Evolutionary conservation across 2,888 invertebrate genomes (phyloP).

Genomic region (Saturnia japonica): DNA sequence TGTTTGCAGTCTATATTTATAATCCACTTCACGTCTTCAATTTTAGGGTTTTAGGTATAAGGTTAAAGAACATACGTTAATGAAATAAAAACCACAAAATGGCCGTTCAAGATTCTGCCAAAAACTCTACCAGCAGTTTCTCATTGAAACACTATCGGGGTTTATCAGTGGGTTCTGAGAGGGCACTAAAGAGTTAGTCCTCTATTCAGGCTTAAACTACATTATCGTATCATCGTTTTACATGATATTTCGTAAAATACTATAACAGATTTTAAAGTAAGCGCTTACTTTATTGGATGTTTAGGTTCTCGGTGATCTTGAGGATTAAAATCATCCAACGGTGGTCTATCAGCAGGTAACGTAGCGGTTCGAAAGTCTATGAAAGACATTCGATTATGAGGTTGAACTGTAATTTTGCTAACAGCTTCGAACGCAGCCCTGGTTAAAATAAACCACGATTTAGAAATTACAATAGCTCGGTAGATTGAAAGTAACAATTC

Average conservation of each 20-base stretch:
- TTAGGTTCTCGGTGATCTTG: conserved; percentile 42
- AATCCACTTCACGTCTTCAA: no score
- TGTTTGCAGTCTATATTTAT: no score
- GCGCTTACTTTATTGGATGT: conserved; percentile 46
- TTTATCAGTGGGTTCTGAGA: no score
- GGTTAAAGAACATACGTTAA: no score
- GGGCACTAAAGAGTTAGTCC: no score
- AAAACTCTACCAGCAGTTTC: no score
- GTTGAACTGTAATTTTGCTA: conserved; percentile 38
- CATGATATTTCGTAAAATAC: not conserved
- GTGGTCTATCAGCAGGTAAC: conserved; percentile 34
- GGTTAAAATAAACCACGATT: conserved; percentile 23
- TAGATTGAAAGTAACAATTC: not conserved
- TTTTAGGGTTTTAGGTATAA: no score
- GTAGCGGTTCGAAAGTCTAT: conserved; percentile 45
- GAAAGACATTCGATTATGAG: conserved; percentile 26
- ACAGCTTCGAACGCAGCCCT: conserved; percentile 59
- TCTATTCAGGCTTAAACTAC: no score
- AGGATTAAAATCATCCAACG: conserved; percentile 46
- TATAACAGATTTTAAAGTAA: not conserved
- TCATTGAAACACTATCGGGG: no score
- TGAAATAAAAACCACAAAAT: no score
- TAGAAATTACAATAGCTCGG: not conserved
- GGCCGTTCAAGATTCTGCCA: no score
- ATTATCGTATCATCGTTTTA: not conserved